These are phyloP conservation scores for Uromys caudimaculatus DNA, from an alignment of 2,797 vertebrate species.

Conservation along the genomic window DNA sequence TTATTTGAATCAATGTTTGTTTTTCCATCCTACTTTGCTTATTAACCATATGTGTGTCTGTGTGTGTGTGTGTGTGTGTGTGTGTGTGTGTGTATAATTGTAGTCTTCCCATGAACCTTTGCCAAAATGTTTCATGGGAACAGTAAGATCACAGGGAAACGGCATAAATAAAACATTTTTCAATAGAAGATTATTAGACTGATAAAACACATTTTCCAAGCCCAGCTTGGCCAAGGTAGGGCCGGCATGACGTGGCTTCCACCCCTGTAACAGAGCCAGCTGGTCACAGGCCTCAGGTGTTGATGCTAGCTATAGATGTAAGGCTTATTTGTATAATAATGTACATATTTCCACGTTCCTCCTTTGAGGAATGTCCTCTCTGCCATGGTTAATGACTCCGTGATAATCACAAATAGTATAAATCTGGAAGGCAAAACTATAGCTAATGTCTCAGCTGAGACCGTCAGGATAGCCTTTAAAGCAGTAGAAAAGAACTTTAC, in stretches of 20 bases:
- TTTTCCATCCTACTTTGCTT: neutral
- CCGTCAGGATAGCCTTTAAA: neutral
- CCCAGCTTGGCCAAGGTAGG: too few relatives aligned
- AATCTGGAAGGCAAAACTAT: neutral
- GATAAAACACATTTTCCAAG: constrained; percentile 33
- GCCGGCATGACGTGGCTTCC: too few relatives aligned
- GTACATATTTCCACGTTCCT: too few relatives aligned
- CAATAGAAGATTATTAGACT: neutral
- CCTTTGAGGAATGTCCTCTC: neutral
- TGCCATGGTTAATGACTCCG: neutral
- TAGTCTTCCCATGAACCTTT: neutral
- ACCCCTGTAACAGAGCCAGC: too few relatives aligned
- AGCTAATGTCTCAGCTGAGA: neutral
- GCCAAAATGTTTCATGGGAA: neutral
- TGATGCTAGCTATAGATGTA: too few relatives aligned
- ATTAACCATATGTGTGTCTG: neutral
- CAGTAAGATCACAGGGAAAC: neutral
- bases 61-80: too few relatives aligned
- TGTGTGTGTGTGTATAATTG: neutral
- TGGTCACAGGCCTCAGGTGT: too few relatives aligned
- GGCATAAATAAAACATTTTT: constrained; percentile 33
- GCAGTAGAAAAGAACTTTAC: neutral
- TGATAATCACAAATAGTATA: neutral
- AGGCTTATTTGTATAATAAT: too few relatives aligned
- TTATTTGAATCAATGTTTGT: neutral